phyloP scores from a whole-genome alignment of 2,888 invertebrate species.

The Tribolium freemani region DNA sequence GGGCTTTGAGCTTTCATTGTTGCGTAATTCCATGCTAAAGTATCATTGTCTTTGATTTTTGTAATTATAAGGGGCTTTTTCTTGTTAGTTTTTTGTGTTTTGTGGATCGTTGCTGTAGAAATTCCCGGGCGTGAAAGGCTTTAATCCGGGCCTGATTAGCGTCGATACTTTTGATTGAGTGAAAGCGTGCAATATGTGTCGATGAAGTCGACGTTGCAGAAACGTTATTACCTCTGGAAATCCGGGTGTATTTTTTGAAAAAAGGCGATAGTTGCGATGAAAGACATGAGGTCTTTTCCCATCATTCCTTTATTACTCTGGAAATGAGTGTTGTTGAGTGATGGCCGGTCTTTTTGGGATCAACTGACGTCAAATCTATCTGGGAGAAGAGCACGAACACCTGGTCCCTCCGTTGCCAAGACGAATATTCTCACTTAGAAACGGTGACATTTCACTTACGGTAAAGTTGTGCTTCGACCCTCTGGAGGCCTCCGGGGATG shows the following conservation, averaged over 20 bases:
- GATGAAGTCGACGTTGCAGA: constrained; percentile 31
- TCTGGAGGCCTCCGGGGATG: constrained; percentile 22
- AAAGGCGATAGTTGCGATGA: constrained; percentile 27
- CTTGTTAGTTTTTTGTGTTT: too few species aligned
- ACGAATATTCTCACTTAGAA: constrained; percentile 51
- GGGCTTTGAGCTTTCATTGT: neutral
- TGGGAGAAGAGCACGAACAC: constrained; percentile 45
- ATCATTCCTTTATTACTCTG: constrained; percentile 31
- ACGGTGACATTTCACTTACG: constrained; percentile 51
- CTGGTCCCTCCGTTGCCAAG: constrained; percentile 46
- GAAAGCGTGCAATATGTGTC: constrained; percentile 26
- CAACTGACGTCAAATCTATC: constrained; percentile 47
- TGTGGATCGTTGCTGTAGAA: neutral
- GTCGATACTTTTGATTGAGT: constrained; percentile 4
- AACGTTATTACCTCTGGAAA: constrained; percentile 27
- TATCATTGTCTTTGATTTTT: too few species aligned
- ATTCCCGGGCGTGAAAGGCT: neutral
- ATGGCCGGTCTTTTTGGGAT: constrained; percentile 43
- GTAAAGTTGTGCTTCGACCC: constrained; percentile 33
- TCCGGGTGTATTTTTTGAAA: constrained; percentile 17
- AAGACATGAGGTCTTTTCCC: constrained; percentile 35
- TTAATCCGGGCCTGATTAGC: neutral
- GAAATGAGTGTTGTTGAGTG: constrained; percentile 37
- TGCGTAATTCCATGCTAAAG: too few species aligned
- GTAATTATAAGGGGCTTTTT: too few species aligned